Evolutionary conservation across 2,113 vertebrate species (phyloP).

Genomic region (Austrofundulus limnaeus): DNA sequence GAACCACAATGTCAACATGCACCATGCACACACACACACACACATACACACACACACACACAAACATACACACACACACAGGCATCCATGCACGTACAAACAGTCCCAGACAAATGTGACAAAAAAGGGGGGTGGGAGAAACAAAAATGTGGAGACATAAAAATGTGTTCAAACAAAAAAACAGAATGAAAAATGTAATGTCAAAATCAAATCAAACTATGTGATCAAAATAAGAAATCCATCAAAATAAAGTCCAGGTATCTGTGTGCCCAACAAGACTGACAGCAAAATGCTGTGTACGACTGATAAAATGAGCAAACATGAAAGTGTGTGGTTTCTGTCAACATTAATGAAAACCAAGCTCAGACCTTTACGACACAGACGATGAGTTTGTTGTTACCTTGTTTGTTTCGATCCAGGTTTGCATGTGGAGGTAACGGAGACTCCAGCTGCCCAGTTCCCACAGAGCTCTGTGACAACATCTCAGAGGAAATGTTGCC

Average conservation of each 20-base stretch:
- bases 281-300: too few relatives aligned
- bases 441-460: conserved; percentile 69
- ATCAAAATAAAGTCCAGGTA: conserved; percentile 4
- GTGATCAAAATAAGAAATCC: conserved; percentile 26
- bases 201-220: conserved; percentile 29
- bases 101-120: conserved; percentile 48
- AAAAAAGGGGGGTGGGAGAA: conserved; percentile 27
- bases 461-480: conserved; percentile 71
- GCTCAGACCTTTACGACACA: neutral
- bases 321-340: neutral
- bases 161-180: conserved; percentile 48
- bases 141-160: conserved; percentile 50
- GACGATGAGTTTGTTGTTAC: conserved; percentile 23
- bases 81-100: conserved; percentile 46
- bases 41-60: conserved; percentile 34
- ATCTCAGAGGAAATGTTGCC: conserved; percentile 69
- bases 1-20: conserved; percentile 51
- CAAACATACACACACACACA: conserved; percentile 36
- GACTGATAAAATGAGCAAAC: neutral
- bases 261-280: neutral
- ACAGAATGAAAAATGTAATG: conserved; percentile 37
- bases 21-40: conserved; percentile 32
- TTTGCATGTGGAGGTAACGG: conserved; percentile 74
- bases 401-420: conserved; percentile 80
- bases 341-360: neutral